These are phyloP conservation scores for Dolichotis patagonum DNA, from an alignment of 2,113 vertebrate species.

Conservation along the genomic window DNA sequence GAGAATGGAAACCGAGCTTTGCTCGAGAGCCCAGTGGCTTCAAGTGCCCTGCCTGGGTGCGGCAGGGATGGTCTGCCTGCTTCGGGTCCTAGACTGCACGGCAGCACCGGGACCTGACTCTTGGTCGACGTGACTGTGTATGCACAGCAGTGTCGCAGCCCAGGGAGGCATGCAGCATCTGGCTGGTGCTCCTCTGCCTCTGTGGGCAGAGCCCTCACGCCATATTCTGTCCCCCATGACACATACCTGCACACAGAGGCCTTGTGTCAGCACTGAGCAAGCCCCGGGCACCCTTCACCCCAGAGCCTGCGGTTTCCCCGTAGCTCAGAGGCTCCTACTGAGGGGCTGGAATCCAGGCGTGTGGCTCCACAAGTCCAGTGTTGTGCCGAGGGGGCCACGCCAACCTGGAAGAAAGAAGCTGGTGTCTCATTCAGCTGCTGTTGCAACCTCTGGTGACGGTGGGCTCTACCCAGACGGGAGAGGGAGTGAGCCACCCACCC, in stretches of 20 bases:
- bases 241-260: not conserved
- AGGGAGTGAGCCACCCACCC: not conserved
- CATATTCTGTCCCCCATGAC: too few relatives aligned
- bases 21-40: too few relatives aligned
- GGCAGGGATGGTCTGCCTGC: not conserved
- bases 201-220: not conserved
- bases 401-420: not conserved
- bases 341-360: not conserved
- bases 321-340: not conserved
- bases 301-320: not conserved
- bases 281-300: not conserved
- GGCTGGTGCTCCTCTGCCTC: not conserved
- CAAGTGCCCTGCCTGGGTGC: accelerated
- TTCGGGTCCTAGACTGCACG: not conserved
- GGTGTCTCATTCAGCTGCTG: not conserved
- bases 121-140: not conserved
- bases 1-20: too few relatives aligned
- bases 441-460: not conserved
- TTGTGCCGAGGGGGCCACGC: not conserved
- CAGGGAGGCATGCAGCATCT: not conserved
- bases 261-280: not conserved
- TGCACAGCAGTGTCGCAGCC: not conserved
- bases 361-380: not conserved
- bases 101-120: not conserved
- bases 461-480: not conserved